Evolutionary conservation across 2,888 invertebrate species (phyloP), one percentile per base, ranked within the genome.

Genomic region (Ellobium chinense): DNA sequence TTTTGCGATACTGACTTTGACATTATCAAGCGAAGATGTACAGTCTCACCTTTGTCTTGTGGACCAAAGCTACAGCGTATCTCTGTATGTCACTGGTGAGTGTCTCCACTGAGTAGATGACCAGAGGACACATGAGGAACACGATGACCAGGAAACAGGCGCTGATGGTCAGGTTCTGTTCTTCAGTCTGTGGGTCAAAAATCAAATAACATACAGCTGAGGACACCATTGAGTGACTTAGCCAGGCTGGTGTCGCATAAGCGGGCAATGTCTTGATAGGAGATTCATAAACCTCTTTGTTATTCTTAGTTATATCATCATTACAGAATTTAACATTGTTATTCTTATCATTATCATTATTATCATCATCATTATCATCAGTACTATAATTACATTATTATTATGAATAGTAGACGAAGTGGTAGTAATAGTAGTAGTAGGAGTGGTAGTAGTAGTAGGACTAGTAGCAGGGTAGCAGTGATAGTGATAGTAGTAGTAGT

Each of bases 21-120:
- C n/a, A n/a, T n/a, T n/a, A n/a, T n/a, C n/a, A n/a, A n/a, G n/a
- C n/a, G n/a, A n/a, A n/a, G n/a, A n/a, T n/a, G n/a, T n/a, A n/a
- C n/a, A n/a, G n/a, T n/a, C 46, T 46, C 46, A 70, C 70, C 70
- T 86, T 87, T 12, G 87, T 88, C 69, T 87, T 87, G 31, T 85
- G 80, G 14, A 89, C 88, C 27, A 90, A 84, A 0, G 87, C 85
- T 37, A 85, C 81, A 0, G 88, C 89, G 81, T 88, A 90, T 36
- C 86, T 84, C 81, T 90, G 89, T n/a, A 88, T 88, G 73, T 86
- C 85, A 72, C 85, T 84, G 29, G 87, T 86, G 31, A 87, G 80
- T 1, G 84, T 85, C 70, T 87, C 85, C 9, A 85, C 85, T 2
- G 84, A 84, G 60, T 84, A 82, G 77, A 86, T 84, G 54, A 87